Conservation (phyloP, 1,140 invertebrate genomes). For the Limonius californicus region DNA sequence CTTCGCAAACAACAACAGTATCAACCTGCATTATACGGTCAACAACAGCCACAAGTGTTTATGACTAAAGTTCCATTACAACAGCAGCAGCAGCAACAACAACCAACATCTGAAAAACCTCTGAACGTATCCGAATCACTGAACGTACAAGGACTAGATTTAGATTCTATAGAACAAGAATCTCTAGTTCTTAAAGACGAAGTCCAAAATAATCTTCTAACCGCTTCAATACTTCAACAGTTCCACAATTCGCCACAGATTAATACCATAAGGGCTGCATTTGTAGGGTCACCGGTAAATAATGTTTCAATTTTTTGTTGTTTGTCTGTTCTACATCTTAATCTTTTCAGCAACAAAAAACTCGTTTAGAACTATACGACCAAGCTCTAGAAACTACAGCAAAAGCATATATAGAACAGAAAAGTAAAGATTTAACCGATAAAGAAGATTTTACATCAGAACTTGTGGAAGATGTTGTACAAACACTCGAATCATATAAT, state of each 20-base stretch:
- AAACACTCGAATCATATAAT: constrained; percentile 54
- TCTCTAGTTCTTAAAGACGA: constrained; percentile 37
- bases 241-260: constrained; percentile 34
- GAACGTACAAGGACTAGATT: constrained; percentile 30
- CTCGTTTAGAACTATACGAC: constrained; percentile 36
- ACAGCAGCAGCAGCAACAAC: constrained; percentile 40
- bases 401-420: constrained; percentile 28
- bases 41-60: constrained; percentile 38
- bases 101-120: constrained; percentile 30
- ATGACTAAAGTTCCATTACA: constrained; percentile 21
- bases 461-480: constrained; percentile 53
- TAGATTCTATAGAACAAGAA: constrained; percentile 33
- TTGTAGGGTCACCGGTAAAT: constrained; percentile 38
- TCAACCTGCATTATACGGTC: constrained; percentile 22
- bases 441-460: constrained; percentile 48
- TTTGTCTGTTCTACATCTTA: too few relatives aligned
- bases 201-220: constrained; percentile 38
- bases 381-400: constrained; percentile 17
- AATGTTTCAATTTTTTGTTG: neutral
- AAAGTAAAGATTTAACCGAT: constrained; percentile 44
- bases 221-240: constrained; percentile 43
- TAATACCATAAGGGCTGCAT: constrained; percentile 29
- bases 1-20: constrained; percentile 45
- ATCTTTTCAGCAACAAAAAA: constrained; percentile 23
- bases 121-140: constrained; percentile 30